Conservation (phyloP, 1,140 invertebrate genomes). For the Drosophila kohkoa region DNA sequence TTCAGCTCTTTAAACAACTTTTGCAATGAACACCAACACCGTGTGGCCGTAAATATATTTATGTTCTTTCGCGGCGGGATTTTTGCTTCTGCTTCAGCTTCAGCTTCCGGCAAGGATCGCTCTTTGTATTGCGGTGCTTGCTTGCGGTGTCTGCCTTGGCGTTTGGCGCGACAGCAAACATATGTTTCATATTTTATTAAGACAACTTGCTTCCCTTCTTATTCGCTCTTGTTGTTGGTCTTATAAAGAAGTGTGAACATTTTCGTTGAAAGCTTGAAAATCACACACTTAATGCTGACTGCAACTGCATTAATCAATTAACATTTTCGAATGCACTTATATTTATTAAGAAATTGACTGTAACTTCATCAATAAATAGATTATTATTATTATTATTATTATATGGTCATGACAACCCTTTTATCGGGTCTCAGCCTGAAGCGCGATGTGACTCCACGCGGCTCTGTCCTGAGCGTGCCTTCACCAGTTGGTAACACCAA, state of each 20-base stretch:
- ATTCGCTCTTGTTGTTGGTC: no score
- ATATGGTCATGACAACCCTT: no score
- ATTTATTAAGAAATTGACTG: neutral
- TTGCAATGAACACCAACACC: slow-evolving; percentile 17
- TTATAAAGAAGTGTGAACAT: neutral
- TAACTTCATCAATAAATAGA: no score
- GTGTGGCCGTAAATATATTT: slow-evolving; percentile 38
- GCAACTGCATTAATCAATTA: neutral
- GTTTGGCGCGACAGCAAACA: slow-evolving; percentile 21
- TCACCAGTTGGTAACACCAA: no score
- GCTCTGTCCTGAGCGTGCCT: no score
- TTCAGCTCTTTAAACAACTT: slow-evolving; percentile 37
- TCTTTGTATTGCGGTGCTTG: neutral
- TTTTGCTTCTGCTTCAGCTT: neutral
- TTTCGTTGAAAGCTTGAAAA: neutral
- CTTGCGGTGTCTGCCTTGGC: neutral
- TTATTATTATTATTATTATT: no score
- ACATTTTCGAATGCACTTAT: neutral
- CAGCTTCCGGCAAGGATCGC: neutral
- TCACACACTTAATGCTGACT: neutral
- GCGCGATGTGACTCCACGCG: no score
- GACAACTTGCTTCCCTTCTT: neutral
- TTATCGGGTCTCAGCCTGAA: no score
- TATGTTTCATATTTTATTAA: slow-evolving; percentile 34
- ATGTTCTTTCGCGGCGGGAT: slow-evolving; percentile 5